Base-by-base conservation (phyloP, 1,140 invertebrate genomes). In the Grapholita molesta region DNA sequence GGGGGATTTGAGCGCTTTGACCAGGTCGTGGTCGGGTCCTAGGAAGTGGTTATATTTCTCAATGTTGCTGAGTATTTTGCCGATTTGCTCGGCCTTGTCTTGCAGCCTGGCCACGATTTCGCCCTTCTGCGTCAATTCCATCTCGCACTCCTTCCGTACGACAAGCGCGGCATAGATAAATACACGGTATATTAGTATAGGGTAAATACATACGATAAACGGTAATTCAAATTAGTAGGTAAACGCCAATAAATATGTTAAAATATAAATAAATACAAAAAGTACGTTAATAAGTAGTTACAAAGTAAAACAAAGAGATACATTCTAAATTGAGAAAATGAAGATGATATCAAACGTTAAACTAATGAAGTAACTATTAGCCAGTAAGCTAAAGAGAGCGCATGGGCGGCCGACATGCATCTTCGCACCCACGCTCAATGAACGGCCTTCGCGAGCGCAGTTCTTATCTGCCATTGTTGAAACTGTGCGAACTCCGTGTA, bases 91-190 rank as follows among this genome's bases (percentile, higher is more conserved):
- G 75, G 97, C 97, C 93, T 97, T 98, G 76, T 95, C 95, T 90
- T 98, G 97, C 74, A 98, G 95, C 71, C 96, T 95, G 90, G 96
- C 96, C 75, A 98, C 96, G 95, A 97, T 95, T 92, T 97, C 96
- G 76, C 96, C 97, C 91, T 97, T 97, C 93, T 98, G 96, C 73
- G 96, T 97, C 86, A 98, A 94, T 92, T 98, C 97, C 92, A 95
- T 94, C 93, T 98, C 97, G 94, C 97, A 98, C 94, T 98, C 97
- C 97, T 98, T 92, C 83, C 89, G 74, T 88, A 75, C 74, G 78
- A 78, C 64, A 84, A 87, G 75, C 85, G 87, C 86, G 87, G 87
- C 88, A 90, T 82, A 82, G 82, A 72, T 85, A 81, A 89, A 91
- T 86, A 90, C 77, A 88, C 78, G 78, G 83, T 79, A 70, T 72